Percentiles rank a stretch among this genome's conserved stretches.
These are phyloP conservation scores for Halictus quadricinctus DNA, from an alignment of 2,888 invertebrate genomes.

Conservation along the genomic window DNA sequence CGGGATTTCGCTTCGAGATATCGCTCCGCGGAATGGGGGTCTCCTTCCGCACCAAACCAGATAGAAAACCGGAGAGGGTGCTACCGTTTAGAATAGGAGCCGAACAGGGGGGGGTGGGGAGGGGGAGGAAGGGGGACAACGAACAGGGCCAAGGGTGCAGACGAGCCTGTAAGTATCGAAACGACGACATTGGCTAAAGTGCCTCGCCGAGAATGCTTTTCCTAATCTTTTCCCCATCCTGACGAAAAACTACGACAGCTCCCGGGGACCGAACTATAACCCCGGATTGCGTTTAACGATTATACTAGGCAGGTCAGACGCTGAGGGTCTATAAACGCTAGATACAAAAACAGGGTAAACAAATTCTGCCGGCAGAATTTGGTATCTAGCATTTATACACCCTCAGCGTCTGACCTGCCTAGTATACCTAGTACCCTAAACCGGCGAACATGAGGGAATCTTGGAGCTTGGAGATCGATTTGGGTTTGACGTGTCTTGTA, in stretches of 20 bases:
- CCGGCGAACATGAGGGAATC: conserved; percentile 13
- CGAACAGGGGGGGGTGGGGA: conserved; percentile 18
- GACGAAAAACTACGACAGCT: conserved; percentile 59
- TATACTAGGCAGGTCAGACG: too few species aligned
- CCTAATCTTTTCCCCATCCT: conserved; percentile 72
- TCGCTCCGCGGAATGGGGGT: conserved; percentile 67
- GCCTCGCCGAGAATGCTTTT: conserved; percentile 68
- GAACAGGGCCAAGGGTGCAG: not conserved
- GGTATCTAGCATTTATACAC: too few species aligned
- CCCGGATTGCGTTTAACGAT: conserved; percentile 54
- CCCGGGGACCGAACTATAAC: conserved; percentile 56
- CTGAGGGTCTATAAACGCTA: too few species aligned
- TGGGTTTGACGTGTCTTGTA: not conserved
- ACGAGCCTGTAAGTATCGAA: conserved; percentile 62
- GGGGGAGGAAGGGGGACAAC: conserved; percentile 27
- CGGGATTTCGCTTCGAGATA: conserved; percentile 73
- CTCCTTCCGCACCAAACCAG: conserved; percentile 45
- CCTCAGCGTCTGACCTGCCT: too few species aligned
- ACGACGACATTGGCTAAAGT: conserved; percentile 74
- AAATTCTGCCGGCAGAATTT: too few species aligned
- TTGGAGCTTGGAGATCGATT: conserved; percentile 33
- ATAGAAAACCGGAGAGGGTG: conserved; percentile 59
- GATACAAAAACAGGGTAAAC: too few species aligned
- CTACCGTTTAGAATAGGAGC: conserved; percentile 48
- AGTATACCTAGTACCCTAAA: not conserved